Percentiles rank a stretch among this genome's conserved stretches.
Conservation (phyloP, 2,797 vertebrate genomes). For the Chaetodon trifasciatus region DNA sequence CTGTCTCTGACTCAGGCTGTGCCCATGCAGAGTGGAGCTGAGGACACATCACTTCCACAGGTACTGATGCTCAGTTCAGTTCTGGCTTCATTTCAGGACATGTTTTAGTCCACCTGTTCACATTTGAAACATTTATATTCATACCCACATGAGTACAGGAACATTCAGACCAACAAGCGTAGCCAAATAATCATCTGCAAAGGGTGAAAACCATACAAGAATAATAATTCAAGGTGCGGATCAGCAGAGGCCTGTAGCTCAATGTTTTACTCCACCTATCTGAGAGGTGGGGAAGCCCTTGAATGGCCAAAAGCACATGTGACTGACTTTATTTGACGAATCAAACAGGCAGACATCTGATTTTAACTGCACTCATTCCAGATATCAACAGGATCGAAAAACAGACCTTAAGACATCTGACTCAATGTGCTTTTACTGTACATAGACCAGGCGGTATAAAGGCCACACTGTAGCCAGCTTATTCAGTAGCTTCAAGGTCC, state of each 20-base stretch:
- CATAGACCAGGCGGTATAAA: background rate
- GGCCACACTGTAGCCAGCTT: background rate
- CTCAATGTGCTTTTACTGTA: background rate
- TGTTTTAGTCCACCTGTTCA: slow-evolving; percentile 17
- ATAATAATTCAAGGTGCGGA: background rate
- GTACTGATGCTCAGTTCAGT: slow-evolving; percentile 1
- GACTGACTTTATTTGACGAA: background rate
- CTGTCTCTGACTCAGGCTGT: slow-evolving; percentile 44
- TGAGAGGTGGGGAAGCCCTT: background rate
- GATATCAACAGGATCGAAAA: background rate
- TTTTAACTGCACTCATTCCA: background rate
- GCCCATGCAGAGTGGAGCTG: slow-evolving; percentile 5
- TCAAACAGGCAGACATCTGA: background rate
- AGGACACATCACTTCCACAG: slow-evolving; percentile 14
- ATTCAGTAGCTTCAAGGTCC: slow-evolving; percentile 5
- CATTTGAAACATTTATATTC: slow-evolving; percentile 3
- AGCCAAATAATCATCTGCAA: background rate
- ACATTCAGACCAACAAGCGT: background rate
- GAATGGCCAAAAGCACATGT: background rate
- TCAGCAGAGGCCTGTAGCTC: background rate
- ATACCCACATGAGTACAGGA: background rate
- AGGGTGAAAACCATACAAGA: slow-evolving; percentile 25
- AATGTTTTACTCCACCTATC: background rate
- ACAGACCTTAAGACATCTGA: background rate
- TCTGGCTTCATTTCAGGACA: slow-evolving; percentile 3